Evolutionary conservation across 2,888 invertebrate genomes (phyloP), one percentile per base, ranked within the genome.

Genomic region (Alviniconcha strummeri): DNA sequence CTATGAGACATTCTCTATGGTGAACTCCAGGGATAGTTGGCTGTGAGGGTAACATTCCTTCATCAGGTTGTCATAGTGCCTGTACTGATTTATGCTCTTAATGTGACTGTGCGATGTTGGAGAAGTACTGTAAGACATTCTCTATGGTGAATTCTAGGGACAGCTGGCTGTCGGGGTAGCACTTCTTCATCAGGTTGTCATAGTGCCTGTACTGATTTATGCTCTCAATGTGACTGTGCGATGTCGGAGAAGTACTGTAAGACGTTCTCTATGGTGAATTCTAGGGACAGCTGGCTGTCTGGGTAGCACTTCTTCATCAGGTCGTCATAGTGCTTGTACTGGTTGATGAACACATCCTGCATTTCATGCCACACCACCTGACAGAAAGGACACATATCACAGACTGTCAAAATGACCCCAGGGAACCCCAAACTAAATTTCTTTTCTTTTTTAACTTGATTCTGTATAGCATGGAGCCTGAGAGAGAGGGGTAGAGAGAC

Each of bases 361-460:
- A 99, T 99, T 90, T 98, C 97, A 93, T 98, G 96, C 99, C 99
- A 99, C 84, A 99, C 99, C 81, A 99, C 99, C 96, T 97, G 94
- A 36, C 36, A 36, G 36, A 36, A 72, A 11, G 36, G 6, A 52
- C 52, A 72, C 19, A 81, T n/a, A 60, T 60, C 8, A 60, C 60
- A 60, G 3, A 36, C 0, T 36, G 36, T 36, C 36, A 36, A 36
- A 36, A 36, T 3, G 0, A 36, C 36, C 36, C 36, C 1, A 36
- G 36, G 36, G 36, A 36, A 36, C 36, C 36, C 36, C 36, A 36
- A 36, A 36, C 36, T n/a, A n/a, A n/a, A n/a, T n/a, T n/a, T n/a
- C n/a, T n/a, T n/a, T n/a, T n/a, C n/a, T 55, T 57, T n/a, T n/a
- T n/a, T n/a, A n/a, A n/a, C n/a, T 36, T 36, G 36, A 36, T 36